These are phyloP conservation scores for Neodiprion fabricii DNA, from an alignment of 1,140 invertebrate genomes.

Conservation along the genomic window DNA sequence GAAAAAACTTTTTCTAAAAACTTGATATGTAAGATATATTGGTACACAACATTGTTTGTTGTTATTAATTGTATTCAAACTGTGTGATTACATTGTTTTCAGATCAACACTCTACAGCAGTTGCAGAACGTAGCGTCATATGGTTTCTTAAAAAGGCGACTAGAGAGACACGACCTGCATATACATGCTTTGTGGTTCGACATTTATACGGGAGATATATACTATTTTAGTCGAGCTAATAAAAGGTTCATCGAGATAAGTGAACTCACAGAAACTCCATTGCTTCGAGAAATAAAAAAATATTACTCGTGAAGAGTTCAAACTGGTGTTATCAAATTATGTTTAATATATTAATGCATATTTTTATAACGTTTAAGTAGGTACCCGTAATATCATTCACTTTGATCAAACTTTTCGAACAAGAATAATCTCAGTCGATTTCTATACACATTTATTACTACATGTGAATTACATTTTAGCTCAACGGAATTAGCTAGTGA, in stretches of 20 bases:
- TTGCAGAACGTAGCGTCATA: slow-evolving; percentile 94
- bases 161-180: slow-evolving; percentile 83
- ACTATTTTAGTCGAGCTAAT: slow-evolving; percentile 86
- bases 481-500: too few species aligned
- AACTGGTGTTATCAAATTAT: too few species aligned
- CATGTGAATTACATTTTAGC: neutral
- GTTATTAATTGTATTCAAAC: too few species aligned
- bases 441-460: neutral
- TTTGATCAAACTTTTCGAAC: too few species aligned
- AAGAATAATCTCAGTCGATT: neutral
- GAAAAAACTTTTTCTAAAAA: too few species aligned
- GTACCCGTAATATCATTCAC: too few species aligned
- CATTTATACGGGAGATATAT: slow-evolving; percentile 95
- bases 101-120: slow-evolving; percentile 94
- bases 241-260: slow-evolving; percentile 87
- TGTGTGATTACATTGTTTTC: slow-evolving; percentile 41
- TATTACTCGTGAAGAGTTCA: slow-evolving; percentile 74
- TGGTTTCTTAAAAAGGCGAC: slow-evolving; percentile 84
- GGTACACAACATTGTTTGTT: too few species aligned
- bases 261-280: slow-evolving; percentile 76
- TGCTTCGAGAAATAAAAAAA: slow-evolving; percentile 78
- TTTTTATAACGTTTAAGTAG: too few species aligned
- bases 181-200: slow-evolving; percentile 97
- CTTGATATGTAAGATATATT: too few species aligned
- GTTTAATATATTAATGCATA: too few species aligned